Evolutionary conservation across 1,140 invertebrate genomes (phyloP), one percentile per base, ranked within the genome.

Genomic region (Hyposmocoma kahamanoa): DNA sequence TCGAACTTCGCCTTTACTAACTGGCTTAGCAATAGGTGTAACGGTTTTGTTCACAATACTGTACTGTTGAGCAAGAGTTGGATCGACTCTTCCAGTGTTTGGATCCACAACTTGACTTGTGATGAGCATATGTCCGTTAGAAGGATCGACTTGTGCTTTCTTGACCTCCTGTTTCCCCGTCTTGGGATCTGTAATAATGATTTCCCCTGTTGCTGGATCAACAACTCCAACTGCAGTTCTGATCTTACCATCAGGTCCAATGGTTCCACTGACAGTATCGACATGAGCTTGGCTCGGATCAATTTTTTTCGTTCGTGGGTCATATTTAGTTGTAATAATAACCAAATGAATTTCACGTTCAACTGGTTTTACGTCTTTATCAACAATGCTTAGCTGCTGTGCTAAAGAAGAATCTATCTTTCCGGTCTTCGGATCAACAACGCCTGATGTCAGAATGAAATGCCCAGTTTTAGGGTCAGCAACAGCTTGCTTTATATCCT

Each of bases 1-100:
- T 64, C 89, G 88, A 9, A 90, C 73, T 60, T 87, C 80, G n/a
- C 84, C 76, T 45, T 76, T 70, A 10, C 78, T 72, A 44, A 83
- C 81, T 24, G 86, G 86, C 56, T 87, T 84, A 15, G 82, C 69
- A 26, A 78, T 68, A 4, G 87, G 61, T 3, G 88, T 86, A 50
- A 88, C 86, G 18, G 88, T 72, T 68, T 90, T 89, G 22, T 81
- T 86, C 10, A 86, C 82, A 47, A 87, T 83, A 34, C 84, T 87
- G 44, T 88, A 88, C 45, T 88, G 84, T 52, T 90, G 90, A 2
- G 87, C 88, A 44, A 90, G 74, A 39, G 75, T 87, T 22, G 89
- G 87, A 72, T 91, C 90, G 0, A 89, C 53, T 67, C 88, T 91
- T 41, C 90, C 89, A 1, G 90, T 91, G 63, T 90, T 90, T 1